These are phyloP conservation scores for Carcharodon carcharias DNA, from an alignment of 2,797 vertebrate species.

Conservation along the genomic window DNA sequence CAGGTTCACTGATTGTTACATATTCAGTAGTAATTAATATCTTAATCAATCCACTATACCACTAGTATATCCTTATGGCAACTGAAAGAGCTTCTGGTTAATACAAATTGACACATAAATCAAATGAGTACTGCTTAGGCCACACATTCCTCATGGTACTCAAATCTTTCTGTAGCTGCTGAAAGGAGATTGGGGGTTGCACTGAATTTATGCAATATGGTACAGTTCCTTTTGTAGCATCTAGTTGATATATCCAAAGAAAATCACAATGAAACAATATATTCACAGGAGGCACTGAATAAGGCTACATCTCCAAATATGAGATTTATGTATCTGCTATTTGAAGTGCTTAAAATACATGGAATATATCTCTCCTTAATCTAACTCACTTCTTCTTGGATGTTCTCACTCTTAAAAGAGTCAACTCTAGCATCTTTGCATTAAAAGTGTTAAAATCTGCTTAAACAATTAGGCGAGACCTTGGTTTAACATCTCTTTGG, in stretches of 20 bases:
- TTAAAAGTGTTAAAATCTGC: background rate
- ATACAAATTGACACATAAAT: background rate
- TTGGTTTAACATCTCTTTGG: background rate
- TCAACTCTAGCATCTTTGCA: background rate
- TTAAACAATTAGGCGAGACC: background rate
- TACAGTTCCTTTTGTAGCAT: background rate
- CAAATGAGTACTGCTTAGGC: background rate
- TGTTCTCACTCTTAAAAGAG: background rate
- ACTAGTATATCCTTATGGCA: background rate
- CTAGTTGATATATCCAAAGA: background rate
- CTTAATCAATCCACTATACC: background rate
- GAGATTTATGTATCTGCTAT: background rate
- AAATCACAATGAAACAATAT: background rate
- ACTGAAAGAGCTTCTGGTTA: background rate
- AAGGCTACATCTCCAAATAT: background rate
- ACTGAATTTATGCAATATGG: background rate
- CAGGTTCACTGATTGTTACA: background rate
- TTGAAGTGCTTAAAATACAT: background rate
- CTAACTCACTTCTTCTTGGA: background rate
- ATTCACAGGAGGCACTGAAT: background rate
- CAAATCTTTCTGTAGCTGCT: background rate
- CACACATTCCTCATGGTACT: background rate
- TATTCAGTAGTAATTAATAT: background rate
- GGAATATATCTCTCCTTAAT: background rate
- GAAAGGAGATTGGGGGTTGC: background rate